Evolutionary conservation across 1,140 invertebrate genomes (phyloP).

Genomic region (Catajapyx aquilonaris): DNA sequence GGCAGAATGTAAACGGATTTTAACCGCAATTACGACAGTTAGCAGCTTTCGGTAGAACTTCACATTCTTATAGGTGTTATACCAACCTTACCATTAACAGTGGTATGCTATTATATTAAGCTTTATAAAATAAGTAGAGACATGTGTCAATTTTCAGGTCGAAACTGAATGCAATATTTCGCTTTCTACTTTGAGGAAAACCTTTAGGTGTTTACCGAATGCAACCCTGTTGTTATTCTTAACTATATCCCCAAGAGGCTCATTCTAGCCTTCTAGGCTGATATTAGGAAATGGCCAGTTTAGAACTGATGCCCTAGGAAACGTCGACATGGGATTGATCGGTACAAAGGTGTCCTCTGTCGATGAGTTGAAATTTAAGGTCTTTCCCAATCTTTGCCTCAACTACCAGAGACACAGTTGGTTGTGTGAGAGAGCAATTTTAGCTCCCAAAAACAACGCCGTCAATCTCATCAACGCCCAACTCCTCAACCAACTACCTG

Average conservation of each 20-base stretch:
- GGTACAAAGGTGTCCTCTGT: too few species aligned
- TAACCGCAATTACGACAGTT: constrained; percentile 12
- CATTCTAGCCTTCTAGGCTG: too few species aligned
- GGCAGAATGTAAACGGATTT: constrained; percentile 19
- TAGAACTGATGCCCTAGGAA: too few species aligned
- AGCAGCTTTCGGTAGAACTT: constrained; percentile 18
- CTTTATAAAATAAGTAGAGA: constrained; percentile 31
- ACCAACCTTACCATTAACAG: constrained; percentile 29
- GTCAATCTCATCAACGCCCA: too few species aligned
- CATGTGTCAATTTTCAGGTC: constrained; percentile 28
- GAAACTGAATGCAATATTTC: constrained; percentile 32
- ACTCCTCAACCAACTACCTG: too few species aligned
- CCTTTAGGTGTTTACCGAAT: constrained; percentile 27
- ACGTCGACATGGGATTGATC: too few species aligned
- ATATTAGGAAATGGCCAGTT: too few species aligned
- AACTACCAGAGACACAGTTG: too few species aligned
- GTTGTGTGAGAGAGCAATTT: too few species aligned
- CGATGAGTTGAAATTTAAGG: too few species aligned
- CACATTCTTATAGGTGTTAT: constrained; percentile 24
- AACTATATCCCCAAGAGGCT: constrained; percentile 32
- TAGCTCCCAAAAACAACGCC: too few species aligned
- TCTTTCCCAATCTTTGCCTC: too few species aligned
- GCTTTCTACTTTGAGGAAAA: constrained; percentile 29
- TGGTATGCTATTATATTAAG: constrained; percentile 32
- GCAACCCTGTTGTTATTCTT: constrained; percentile 37